These are phyloP conservation scores for Danio choprae DNA, from an alignment of 2,797 vertebrate genomes.

Conservation along the genomic window DNA sequence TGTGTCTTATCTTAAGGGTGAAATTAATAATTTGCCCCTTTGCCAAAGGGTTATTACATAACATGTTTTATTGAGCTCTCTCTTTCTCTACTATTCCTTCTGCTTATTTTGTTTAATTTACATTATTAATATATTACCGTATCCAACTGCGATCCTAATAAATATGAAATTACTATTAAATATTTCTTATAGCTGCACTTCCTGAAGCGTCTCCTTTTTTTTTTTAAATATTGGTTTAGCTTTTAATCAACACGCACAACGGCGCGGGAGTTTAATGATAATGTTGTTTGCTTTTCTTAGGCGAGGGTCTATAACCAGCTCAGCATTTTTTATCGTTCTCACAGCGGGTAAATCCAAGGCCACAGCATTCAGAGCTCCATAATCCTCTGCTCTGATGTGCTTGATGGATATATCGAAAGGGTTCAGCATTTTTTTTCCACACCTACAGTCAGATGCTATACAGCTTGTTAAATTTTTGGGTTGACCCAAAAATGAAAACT, in stretches of 20 bases:
- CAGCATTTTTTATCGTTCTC: slow-evolving; percentile 39
- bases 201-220: slow-evolving; percentile 2
- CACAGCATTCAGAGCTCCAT: slow-evolving; percentile 24
- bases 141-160: neutral
- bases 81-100: slow-evolving; percentile 19
- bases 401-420: slow-evolving; percentile 14
- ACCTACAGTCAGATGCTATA: neutral
- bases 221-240: neutral
- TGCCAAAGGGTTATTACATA: slow-evolving; percentile 39
- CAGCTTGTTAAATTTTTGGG: slow-evolving; percentile 8
- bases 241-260: slow-evolving; percentile 22
- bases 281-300: slow-evolving; percentile 39
- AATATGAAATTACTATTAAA: slow-evolving; percentile 4
- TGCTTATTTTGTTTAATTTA: slow-evolving; percentile 24
- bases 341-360: slow-evolving; percentile 38
- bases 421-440: neutral
- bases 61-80: slow-evolving; percentile 28
- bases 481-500: neutral
- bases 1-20: slow-evolving; percentile 24
- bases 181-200: neutral
- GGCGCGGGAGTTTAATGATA: slow-evolving; percentile 34
- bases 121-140: slow-evolving; percentile 25
- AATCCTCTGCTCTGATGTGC: slow-evolving; percentile 38
- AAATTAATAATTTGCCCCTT: slow-evolving; percentile 34
- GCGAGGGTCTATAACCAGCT: slow-evolving; percentile 36